Evolutionary conservation across 53 echinoderm and acorn worm genomes (phyloP).

Genomic region (Crossaster papposus): DNA sequence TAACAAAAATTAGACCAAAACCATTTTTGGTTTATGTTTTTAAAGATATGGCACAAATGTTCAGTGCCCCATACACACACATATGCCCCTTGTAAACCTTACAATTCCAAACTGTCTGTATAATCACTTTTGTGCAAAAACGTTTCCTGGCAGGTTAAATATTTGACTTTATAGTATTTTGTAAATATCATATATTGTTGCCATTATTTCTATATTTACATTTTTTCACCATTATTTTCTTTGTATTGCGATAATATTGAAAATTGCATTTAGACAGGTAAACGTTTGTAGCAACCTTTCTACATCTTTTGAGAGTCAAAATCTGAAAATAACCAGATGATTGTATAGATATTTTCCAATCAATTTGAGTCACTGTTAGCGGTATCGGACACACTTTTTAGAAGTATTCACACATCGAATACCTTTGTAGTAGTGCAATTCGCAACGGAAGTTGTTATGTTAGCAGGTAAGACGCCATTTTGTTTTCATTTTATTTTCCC

Average conservation of each 20-base stretch:
- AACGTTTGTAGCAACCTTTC: constrained; percentile 3
- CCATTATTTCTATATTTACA: constrained; percentile 7
- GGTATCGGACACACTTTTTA: background rate
- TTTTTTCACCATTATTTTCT: background rate
- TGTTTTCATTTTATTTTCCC: background rate
- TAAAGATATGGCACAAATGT: background rate
- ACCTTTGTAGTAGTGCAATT: background rate
- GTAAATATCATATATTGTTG: background rate
- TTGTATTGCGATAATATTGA: constrained; percentile 16
- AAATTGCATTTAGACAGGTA: constrained; percentile 16
- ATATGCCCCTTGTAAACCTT: background rate
- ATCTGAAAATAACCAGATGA: background rate
- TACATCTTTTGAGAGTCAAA: background rate
- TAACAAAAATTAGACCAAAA: too few relatives aligned
- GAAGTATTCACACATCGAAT: background rate
- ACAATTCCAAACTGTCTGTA: background rate
- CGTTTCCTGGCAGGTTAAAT: background rate
- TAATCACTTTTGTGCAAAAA: background rate
- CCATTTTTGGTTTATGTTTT: too few relatives aligned
- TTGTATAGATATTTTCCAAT: background rate
- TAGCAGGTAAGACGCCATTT: background rate
- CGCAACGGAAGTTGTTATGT: background rate
- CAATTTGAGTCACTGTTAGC: background rate
- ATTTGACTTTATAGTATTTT: background rate
- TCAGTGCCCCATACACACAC: background rate